Base-by-base conservation (phyloP, 2,888 invertebrate genomes). In the Phasia obesa region DNA sequence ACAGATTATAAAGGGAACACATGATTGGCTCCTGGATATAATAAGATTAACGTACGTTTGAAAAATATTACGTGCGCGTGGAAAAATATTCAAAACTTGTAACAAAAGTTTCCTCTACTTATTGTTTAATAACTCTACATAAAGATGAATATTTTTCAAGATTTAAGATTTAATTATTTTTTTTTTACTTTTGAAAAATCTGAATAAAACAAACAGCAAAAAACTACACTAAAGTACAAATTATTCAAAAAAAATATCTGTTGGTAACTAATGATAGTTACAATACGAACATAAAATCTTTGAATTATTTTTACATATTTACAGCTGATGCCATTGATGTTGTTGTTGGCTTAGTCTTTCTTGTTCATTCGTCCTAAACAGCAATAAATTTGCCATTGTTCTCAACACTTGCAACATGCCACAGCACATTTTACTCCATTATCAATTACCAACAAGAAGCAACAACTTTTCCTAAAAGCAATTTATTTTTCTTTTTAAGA, bases 281-380 rank as follows among this genome's bases (percentile, higher is more conserved):
- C n/a, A n/a, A n/a, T 78, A 51, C 57, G 25, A 74, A 73, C 27
- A 78, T 25, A 78, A 70, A 57, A 77, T n/a, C 69, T 25, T 73
- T 71, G 35, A 67, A 67, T 73, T 65, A 73, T 42, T 70, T 81
- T 62, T 51, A 69, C 23, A 69, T 73, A 69, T 73, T 64, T 77
- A 42, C 77, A 77, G 73, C 77, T 82, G 81, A 77, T 77, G 81
- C 77, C 73, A 74, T 69, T 44, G 49, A 21, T 47, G n/a, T 19
- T 31, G 9, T 27, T 53, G 31, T 23, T 47, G n/a, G 27, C 6
- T 53, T 53, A 19, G 38, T 44, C 4, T 19, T 57, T 44, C 4
- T 19, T 57, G 13, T 25, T 47, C 35, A 25, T 59, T 65, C 42
- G 7, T 19, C 27, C 11, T 11, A 44, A 62, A 35, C 44, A 38